phyloP scores from a whole-genome alignment of 2,113 vertebrate genomes.

The Cyrtonyx montezumae region DNA sequence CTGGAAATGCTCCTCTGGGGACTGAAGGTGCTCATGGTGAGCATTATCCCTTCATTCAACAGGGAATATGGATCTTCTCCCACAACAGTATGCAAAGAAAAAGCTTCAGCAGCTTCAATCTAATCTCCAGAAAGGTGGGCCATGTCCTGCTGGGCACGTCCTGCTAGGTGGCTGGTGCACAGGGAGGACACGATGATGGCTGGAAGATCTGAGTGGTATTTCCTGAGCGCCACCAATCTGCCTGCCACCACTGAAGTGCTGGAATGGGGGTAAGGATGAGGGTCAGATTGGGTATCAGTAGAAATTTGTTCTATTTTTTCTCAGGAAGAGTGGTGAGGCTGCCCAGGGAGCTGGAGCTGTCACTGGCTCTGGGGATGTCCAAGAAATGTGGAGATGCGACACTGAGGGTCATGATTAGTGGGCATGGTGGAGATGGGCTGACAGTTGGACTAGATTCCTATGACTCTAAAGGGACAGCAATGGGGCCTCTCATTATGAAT shows the following conservation, averaged over 20 bases:
- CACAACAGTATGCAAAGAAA: neutral
- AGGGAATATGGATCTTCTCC: neutral
- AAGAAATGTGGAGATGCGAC: too few relatives aligned
- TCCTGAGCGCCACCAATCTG: neutral
- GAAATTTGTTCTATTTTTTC: too few relatives aligned
- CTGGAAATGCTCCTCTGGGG: accelerated
- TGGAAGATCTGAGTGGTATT: neutral
- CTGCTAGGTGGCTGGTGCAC: too few relatives aligned
- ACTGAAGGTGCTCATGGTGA: accelerated
- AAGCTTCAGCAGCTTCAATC: neutral
- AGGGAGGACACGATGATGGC: neutral
- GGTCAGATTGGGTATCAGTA: too few relatives aligned
- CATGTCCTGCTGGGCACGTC: accelerated
- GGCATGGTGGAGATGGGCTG: too few relatives aligned
- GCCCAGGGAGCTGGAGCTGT: too few relatives aligned
- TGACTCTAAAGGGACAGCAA: neutral
- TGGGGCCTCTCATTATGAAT: accelerated
- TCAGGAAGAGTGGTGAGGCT: too few relatives aligned
- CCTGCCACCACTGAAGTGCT: neutral
- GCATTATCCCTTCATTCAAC: neutral
- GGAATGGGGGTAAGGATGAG: accelerated
- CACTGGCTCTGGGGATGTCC: too few relatives aligned
- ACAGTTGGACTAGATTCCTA: too few relatives aligned
- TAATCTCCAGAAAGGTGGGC: neutral
- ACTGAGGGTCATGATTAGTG: too few relatives aligned